A percentile compares a stretch with the other conserved stretches of the same genome.
These are phyloP conservation scores for Eurystomus gularis DNA, from an alignment of 2,113 vertebrate genomes.

Conservation along the genomic window DNA sequence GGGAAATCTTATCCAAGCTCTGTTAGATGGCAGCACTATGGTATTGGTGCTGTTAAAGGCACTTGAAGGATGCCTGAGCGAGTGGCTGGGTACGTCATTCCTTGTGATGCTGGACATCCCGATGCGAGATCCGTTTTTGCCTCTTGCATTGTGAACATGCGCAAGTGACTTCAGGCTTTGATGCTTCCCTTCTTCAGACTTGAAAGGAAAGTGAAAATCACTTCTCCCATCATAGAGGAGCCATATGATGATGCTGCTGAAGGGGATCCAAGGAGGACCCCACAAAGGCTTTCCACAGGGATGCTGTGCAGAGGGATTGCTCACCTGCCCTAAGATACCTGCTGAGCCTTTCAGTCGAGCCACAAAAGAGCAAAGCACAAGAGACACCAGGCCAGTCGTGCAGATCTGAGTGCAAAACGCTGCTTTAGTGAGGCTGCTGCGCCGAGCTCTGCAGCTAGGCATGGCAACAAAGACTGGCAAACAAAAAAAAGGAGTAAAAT, in stretches of 20 bases:
- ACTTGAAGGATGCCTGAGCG: neutral
- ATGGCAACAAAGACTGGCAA: neutral
- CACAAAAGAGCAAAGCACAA: accelerated
- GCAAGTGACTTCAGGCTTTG: neutral
- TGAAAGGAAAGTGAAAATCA: neutral
- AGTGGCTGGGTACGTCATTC: neutral
- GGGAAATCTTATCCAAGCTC: neutral
- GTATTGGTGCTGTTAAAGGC: neutral
- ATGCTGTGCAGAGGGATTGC: neutral
- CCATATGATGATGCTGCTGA: neutral
- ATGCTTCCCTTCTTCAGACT: neutral
- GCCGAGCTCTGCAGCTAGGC: neutral
- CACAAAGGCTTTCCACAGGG: neutral
- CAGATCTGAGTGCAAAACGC: neutral
- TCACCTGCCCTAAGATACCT: neutral
- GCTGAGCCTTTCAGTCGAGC: neutral
- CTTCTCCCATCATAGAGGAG: neutral
- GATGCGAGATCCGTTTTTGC: neutral
- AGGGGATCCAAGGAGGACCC: neutral
- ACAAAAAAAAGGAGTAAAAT: neutral
- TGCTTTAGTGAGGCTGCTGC: neutral
- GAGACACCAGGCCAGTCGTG: accelerated
- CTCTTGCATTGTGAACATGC: neutral
- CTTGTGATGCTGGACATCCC: neutral
- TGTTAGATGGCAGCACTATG: neutral